phyloP scores from a whole-genome alignment of 2,888 invertebrate genomes.

The Leptinotarsa tumamoca region DNA sequence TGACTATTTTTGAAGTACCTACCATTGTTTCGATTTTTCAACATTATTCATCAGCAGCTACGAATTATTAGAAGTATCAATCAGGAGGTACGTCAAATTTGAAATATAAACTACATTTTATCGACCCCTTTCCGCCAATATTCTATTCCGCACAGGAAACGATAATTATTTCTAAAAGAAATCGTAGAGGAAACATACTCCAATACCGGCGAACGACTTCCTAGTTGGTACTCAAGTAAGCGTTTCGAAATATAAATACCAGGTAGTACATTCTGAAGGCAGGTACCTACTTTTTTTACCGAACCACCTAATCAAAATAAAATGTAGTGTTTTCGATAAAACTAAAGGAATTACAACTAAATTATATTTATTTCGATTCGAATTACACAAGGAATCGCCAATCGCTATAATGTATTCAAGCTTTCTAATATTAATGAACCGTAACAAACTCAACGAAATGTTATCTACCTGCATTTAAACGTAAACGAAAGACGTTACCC shows the following conservation, averaged over 20 bases:
- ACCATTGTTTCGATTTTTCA: no score
- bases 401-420: slow-evolving; percentile 29
- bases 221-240: neutral
- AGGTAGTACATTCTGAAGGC: neutral
- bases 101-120: neutral
- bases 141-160: neutral
- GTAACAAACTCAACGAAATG: slow-evolving; percentile 26
- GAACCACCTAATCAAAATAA: slow-evolving; percentile 12
- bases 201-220: neutral
- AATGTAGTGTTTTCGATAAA: neutral
- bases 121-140: no score
- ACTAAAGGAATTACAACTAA: neutral
- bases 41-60: no score
- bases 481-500: neutral
- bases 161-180: neutral
- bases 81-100: neutral
- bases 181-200: neutral
- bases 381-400: slow-evolving; percentile 31
- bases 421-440: slow-evolving; percentile 42
- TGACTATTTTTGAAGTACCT: no score
- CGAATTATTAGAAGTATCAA: no score
- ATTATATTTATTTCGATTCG: slow-evolving; percentile 30
- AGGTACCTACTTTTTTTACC: neutral
- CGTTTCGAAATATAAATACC: neutral
- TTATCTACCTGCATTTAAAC: neutral